Base-by-base conservation (phyloP, 2,113 vertebrate species). In the Barbus barbus region DNA sequence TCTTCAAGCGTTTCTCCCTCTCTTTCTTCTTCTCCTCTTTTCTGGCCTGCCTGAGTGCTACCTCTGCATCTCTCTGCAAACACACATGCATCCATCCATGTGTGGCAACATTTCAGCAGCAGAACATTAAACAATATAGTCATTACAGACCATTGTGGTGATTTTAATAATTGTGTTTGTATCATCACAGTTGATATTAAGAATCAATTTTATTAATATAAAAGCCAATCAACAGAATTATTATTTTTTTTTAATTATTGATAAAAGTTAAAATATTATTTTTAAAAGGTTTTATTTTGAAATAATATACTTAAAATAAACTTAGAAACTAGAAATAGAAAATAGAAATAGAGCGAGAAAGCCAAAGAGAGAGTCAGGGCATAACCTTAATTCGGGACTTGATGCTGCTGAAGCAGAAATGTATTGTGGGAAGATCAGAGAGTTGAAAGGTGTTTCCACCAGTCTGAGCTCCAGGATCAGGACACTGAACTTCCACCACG, bases 331-430 rank as follows among this genome's bases (percentile, higher is more conserved):
- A n/a, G n/a, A n/a, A n/a, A n/a, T 3, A 48, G 26, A 9, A n/a
- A n/a, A n/a, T n/a, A n/a, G 22, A 73, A 76, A 41, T 8, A 53
- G 20, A 46, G 31, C 36, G 31, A 63, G 18, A 82, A 60, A 1
- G 26, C 6, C 61, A 63, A 63, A 31, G 28, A 65, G 28, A 67
- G 7, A 60, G 20, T 31, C 13, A 51, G 18, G 36, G 36, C 36
- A 31, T 76, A 93, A 99, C 97, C 97, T 96, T 91, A 75, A 99
- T 95, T 86, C 61, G 92, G 33, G 97, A 97, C 89, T 96, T 97
- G 93, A 99, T 94, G 90, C 97, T 98, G 81, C 74, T 91, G 91
- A 99, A 99, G 89, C 90, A 92, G 92, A 98, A 99, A 88, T 83
- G 92, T n/a, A 93, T 92, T 0, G 84, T 89, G 0, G 88, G 75